Conservation (phyloP, 2,113 vertebrate species). For the Psettodes erumei region DNA sequence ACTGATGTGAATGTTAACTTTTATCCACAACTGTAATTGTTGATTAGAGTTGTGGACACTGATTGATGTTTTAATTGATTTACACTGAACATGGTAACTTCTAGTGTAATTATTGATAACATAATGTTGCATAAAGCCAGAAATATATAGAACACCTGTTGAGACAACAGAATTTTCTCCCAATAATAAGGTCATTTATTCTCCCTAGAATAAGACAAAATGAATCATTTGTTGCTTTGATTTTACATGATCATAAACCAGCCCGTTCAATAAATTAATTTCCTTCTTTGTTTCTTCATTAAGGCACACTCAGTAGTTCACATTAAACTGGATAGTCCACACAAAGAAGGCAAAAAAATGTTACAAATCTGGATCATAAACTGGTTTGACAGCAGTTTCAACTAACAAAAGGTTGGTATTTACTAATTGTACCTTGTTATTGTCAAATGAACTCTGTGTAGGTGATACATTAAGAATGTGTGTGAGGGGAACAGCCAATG, state of each 20-base stretch:
- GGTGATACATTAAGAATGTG: too few species aligned
- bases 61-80: too few species aligned
- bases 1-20: too few species aligned
- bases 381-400: not conserved
- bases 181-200: conserved; percentile 40
- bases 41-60: too few species aligned
- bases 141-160: not conserved
- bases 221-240: not conserved
- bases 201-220: conserved; percentile 1
- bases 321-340: not conserved
- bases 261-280: conserved; percentile 58
- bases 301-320: conserved; percentile 60
- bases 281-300: conserved; percentile 40
- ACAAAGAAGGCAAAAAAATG: not conserved
- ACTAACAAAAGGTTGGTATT: not conserved
- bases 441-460: too few species aligned
- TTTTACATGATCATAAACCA: conserved; percentile 28
- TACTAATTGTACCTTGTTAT: too few species aligned
- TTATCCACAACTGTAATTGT: too few species aligned
- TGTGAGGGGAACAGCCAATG: too few species aligned
- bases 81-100: not conserved
- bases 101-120: too few species aligned
- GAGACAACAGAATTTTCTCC: not conserved
- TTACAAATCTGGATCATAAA: too few species aligned
- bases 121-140: not conserved